A percentile compares a stretch with the other conserved stretches of the same genome.
Evolutionary conservation across 2,113 vertebrate species (phyloP).

Genomic region (Mormoops blainvillei): DNA sequence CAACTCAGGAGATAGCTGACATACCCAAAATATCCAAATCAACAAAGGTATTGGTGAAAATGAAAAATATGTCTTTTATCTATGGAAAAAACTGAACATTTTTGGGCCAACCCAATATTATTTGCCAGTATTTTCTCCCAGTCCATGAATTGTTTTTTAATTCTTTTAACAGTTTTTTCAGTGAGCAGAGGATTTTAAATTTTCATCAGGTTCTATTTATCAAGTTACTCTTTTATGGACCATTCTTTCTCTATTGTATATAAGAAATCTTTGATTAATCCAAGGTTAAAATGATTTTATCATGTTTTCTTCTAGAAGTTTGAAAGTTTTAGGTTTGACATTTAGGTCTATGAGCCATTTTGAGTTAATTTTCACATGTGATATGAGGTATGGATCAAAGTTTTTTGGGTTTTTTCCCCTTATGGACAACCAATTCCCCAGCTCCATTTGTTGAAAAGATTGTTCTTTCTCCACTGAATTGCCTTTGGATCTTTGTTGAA

Average conservation of each 20-base stretch:
- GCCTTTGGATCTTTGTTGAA: slow-evolving; percentile 19
- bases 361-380: background rate
- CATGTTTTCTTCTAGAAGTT: slow-evolving; percentile 10
- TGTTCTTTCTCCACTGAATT: slow-evolving; percentile 3
- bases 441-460: slow-evolving; percentile 4
- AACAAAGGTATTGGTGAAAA: no score
- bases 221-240: background rate
- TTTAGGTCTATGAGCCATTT: background rate
- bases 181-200: background rate
- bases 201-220: background rate
- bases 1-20: no score
- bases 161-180: background rate
- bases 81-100: no score
- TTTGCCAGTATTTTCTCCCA: background rate
- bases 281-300: background rate
- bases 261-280: slow-evolving; percentile 1
- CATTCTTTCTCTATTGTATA: background rate
- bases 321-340: background rate
- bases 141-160: background rate
- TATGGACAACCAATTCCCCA: background rate
- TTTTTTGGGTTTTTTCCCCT: background rate
- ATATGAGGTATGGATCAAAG: background rate
- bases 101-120: background rate
- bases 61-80: no score
- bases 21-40: no score